These are phyloP conservation scores for Crocallis elinguaria DNA, from an alignment of 2,888 invertebrate genomes.

Conservation along the genomic window DNA sequence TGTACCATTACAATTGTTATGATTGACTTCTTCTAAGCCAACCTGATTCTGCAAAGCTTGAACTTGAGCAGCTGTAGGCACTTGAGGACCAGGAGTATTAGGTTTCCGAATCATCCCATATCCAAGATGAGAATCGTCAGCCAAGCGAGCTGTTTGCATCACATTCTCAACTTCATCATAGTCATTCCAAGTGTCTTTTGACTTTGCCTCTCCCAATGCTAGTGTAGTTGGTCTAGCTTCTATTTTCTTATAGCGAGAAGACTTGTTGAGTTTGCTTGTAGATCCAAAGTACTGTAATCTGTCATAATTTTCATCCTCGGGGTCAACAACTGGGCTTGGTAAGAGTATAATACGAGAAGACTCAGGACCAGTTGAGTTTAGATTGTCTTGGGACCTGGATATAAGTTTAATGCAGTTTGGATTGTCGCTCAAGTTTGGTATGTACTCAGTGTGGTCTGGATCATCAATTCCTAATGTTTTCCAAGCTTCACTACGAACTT, in stretches of 20 bases:
- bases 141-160: slow-evolving; percentile 88
- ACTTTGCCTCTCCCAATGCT: slow-evolving; percentile 70
- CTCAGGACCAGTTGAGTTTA: slow-evolving; percentile 75
- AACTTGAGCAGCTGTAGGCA: slow-evolving; percentile 79
- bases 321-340: slow-evolving; percentile 76
- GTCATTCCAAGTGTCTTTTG: slow-evolving; percentile 87
- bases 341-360: slow-evolving; percentile 84
- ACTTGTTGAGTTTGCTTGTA: slow-evolving; percentile 87
- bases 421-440: slow-evolving; percentile 75
- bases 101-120: slow-evolving; percentile 91
- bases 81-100: slow-evolving; percentile 82
- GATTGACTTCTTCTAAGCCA: slow-evolving; percentile 83
- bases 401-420: slow-evolving; percentile 79
- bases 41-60: slow-evolving; percentile 76
- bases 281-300: slow-evolving; percentile 92
- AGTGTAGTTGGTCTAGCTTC: slow-evolving; percentile 85
- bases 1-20: slow-evolving; percentile 89
- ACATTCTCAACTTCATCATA: slow-evolving; percentile 90
- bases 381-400: slow-evolving; percentile 80
- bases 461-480: slow-evolving; percentile 91
- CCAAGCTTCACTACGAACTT: slow-evolving; percentile 92
- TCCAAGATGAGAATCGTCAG: slow-evolving; percentile 92
- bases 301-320: slow-evolving; percentile 89
- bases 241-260: slow-evolving; percentile 88
- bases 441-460: slow-evolving; percentile 88